Conservation (phyloP, 2,113 vertebrate species). For the Tringa solitaria region DNA sequence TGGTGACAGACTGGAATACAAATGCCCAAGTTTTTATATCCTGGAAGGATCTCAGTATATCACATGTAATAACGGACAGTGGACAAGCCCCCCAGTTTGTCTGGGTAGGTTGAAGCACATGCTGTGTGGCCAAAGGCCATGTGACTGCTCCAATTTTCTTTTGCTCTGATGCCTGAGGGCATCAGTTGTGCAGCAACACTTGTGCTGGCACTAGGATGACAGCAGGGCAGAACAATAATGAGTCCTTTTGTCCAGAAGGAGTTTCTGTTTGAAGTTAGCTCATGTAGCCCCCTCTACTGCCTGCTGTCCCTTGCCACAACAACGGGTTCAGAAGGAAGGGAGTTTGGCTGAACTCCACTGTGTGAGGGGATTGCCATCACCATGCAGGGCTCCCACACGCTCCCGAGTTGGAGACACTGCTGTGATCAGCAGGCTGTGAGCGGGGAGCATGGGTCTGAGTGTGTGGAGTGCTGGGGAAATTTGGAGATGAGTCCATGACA, state of each 20-base stretch:
- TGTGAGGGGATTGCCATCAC: background rate
- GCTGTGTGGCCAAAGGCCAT: background rate
- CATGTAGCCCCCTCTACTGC: background rate
- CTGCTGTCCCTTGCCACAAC: background rate
- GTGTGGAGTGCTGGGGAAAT: background rate
- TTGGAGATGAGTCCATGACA: accelerated
- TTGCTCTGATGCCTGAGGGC: background rate
- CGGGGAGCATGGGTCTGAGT: background rate
- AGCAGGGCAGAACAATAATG: background rate
- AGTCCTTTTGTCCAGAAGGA: background rate
- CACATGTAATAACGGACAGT: background rate
- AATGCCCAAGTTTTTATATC: background rate
- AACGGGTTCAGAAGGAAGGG: accelerated
- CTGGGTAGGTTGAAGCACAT: background rate
- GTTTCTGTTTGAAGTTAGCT: background rate
- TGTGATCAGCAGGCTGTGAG: background rate
- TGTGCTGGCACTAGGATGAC: background rate
- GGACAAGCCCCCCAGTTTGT: conserved; percentile 24
- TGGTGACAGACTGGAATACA: background rate
- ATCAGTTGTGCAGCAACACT: background rate
- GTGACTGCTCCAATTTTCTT: background rate
- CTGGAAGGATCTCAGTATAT: background rate
- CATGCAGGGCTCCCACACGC: background rate
- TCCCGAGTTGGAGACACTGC: accelerated
- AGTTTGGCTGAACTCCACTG: background rate